Base-by-base conservation (phyloP, 1,140 invertebrate species). In the Saccostrea echinata region DNA sequence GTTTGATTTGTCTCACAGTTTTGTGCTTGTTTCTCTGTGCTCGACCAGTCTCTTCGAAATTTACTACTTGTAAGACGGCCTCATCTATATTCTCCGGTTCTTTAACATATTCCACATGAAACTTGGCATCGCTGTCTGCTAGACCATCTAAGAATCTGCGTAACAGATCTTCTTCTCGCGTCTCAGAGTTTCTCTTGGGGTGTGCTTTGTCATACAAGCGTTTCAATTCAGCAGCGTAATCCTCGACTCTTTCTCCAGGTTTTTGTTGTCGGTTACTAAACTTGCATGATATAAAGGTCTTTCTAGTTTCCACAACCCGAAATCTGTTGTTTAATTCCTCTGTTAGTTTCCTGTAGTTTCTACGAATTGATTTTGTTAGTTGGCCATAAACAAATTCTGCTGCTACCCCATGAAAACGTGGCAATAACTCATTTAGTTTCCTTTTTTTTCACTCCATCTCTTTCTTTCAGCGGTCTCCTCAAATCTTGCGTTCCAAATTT, bases 401-500 rank as follows among this genome's bases (percentile, higher is more conserved):
- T 55, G 83, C 83, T 43, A 21, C 83, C 30, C 43, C 53, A 43
- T 52, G 51, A 8, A 84, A 52, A n/a, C 35, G 52, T 27, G 53
- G 27, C 9, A 84, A 35, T 24, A 84, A 35, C 16, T 57, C 9
- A n/a, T 84, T 35, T 6, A 84, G 51, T n/a, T 53, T 51, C 43
- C 43, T 4, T 43, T 43, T 51, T 53, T 51, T 30, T 53, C 52
- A 68, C 24, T 68, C 64, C 64, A 68, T 52, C 82, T 52, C 82
- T 27, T 84, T n/a, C 83, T 1, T 57, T 80, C 55, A 9, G 81
- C 82, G 11, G 35, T 53, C n/a, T 80, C 64, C 81, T 84, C 82
- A 33, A 87, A 87, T 84, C 86, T 87, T 81, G 64, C 81, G 13
- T 52, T 84, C 86, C 86, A 87, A 16, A 87, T 55, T 52, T 87